phyloP scores from a whole-genome alignment of 2,888 invertebrate species.

The Cephalotes varians region DNA sequence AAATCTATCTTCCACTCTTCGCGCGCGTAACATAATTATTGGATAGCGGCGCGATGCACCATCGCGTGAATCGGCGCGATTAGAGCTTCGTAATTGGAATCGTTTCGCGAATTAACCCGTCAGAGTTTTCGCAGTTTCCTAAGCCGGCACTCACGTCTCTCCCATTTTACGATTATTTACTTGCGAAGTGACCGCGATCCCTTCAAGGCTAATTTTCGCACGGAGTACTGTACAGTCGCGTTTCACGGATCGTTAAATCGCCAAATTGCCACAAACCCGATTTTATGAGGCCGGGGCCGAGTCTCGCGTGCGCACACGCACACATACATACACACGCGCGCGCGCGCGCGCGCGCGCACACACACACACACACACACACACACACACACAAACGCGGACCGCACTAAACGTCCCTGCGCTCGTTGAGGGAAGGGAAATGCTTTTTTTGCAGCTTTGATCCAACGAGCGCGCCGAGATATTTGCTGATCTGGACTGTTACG shows the following conservation, averaged over 20 bases:
- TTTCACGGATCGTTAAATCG: constrained; percentile 59
- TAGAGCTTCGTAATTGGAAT: constrained; percentile 5
- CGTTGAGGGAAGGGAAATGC: neutral
- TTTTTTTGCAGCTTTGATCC: neutral
- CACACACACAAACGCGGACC: neutral
- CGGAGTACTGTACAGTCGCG: neutral
- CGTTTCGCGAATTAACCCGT: neutral
- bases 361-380: neutral
- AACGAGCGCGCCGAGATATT: neutral
- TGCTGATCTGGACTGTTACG: neutral
- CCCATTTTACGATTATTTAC: constrained; percentile 11
- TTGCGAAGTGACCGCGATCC: neutral
- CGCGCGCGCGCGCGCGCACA: neutral
- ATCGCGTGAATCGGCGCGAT: neutral
- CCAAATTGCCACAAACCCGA: constrained; percentile 48
- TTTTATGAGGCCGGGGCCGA: constrained; percentile 15
- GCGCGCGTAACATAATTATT: constrained; percentile 7
- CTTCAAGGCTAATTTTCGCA: constrained; percentile 1
- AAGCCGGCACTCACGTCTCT: neutral
- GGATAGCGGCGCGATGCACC: neutral
- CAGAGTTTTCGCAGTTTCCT: neutral
- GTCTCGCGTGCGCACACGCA: neutral
- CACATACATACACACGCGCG: neutral
- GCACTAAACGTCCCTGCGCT: neutral
- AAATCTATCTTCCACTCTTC: constrained; percentile 4